Evolutionary conservation across 2,797 vertebrate genomes (phyloP), one percentile per base, ranked within the genome.

Genomic region (Atherinosoma microstoma): DNA sequence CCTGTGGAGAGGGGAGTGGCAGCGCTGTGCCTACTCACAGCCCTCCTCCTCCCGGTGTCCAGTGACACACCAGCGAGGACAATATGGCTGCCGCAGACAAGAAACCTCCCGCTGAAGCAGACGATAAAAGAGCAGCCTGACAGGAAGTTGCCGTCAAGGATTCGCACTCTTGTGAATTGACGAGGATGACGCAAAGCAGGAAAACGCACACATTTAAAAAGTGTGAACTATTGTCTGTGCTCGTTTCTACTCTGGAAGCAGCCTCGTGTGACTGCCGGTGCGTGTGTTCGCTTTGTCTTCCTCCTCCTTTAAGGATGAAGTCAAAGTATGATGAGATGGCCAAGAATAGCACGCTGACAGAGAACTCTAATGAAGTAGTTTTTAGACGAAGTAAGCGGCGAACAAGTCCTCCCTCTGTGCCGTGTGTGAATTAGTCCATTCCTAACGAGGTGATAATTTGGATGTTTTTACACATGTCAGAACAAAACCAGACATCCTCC

Each of bases 361-460:
- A 61, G 53, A 65, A 27, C 30, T 51, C 16, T 75, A 67, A 79
- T 53, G 29, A 54, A 73, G 61, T 51, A 16, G 61, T 11, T 24
- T 24, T 22, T 12, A 62, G 61, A 30, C 18, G 30, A 54, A 60
- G 58, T 72, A 64, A 58, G 65, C 27, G 34, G 42, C 11, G 58
- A 11, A 80, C 79, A 75, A 70, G 29, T 69, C 45, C 78, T 78
- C 79, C 82, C 67, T 83, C 67, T 85, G 83, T 83, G 82, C 72
- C 49, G 24, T 5, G 61, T 45, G 75, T 88, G 86, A 85, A 84
- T 85, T 45, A 70, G 63, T 11, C 38, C 35, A 18, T 27, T 79
- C 92, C 91, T 91, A 92, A 93, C 63, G 27, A 92, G 89, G 82
- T 89, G 88, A 90, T 92, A 79, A 92, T 93, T 90, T 86, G 78